A percentile compares a stretch with the other conserved stretches of the same genome.
These are phyloP conservation scores for Trichomalopsis sarcophagae DNA, from an alignment of 1,140 invertebrate genomes.

Conservation along the genomic window DNA sequence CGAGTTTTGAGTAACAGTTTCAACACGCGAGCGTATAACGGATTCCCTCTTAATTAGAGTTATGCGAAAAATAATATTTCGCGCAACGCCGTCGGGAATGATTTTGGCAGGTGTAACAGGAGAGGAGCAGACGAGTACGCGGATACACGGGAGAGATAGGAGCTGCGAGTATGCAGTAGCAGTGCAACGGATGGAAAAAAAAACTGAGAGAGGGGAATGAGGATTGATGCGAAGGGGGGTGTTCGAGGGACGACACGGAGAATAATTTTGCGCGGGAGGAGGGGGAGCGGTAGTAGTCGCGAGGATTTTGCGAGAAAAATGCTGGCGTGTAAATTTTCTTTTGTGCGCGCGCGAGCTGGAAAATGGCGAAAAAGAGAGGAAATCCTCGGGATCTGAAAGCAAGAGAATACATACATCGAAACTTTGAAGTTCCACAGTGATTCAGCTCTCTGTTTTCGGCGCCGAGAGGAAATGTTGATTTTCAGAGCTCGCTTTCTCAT, in stretches of 20 bases:
- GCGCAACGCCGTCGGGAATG: not conserved
- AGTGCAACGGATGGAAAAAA: not conserved
- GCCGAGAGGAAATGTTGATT: not conserved
- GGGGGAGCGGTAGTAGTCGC: constrained; percentile 1
- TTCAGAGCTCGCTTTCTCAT: constrained; percentile 2
- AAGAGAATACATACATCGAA: not conserved
- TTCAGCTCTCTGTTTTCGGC: not conserved
- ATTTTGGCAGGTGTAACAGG: not conserved
- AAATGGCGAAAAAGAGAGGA: not conserved
- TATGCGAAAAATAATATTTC: too few relatives aligned
- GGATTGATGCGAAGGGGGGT: constrained; percentile 30
- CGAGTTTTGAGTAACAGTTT: too few relatives aligned
- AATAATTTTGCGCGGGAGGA: constrained; percentile 26
- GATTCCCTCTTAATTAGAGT: too few relatives aligned
- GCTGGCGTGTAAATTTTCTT: constrained; percentile 34
- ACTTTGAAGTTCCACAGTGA: not conserved
- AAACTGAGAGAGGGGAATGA: constrained; percentile 14
- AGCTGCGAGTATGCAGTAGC: not conserved
- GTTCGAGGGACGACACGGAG: constrained; percentile 63
- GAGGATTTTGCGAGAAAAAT: constrained; percentile 35
- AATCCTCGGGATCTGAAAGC: not conserved
- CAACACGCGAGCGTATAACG: too few relatives aligned
- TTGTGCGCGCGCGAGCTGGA: not conserved
- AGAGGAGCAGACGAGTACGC: not conserved
- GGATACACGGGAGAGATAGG: not conserved